phyloP scores from a whole-genome alignment of 2,888 invertebrate genomes.

The Coleophora flavipennella region DNA sequence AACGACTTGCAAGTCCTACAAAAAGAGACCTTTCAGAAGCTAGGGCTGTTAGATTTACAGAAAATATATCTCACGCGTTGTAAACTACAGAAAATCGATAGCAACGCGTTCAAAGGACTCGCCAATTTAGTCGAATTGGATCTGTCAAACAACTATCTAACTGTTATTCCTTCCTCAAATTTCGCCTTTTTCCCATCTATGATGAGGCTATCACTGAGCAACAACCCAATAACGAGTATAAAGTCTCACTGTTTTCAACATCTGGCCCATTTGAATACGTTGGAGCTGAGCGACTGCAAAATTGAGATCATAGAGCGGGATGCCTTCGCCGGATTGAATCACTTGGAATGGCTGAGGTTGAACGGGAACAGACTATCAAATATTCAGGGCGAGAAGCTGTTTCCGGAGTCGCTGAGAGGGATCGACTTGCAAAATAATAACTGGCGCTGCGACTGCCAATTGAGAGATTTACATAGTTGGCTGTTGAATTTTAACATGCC shows the following conservation, averaged over 20 bases:
- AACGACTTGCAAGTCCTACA: constrained; percentile 86
- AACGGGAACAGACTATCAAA: constrained; percentile 85
- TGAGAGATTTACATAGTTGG: constrained; percentile 85
- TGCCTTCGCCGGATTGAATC: constrained; percentile 85
- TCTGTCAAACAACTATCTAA: constrained; percentile 85
- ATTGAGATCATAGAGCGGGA: constrained; percentile 83
- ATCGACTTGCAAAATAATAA: constrained; percentile 88
- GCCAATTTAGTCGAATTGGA: constrained; percentile 92
- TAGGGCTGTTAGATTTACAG: constrained; percentile 88
- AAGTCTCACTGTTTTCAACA: constrained; percentile 81
- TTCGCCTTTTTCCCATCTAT: constrained; percentile 84
- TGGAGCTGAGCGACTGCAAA: constrained; percentile 87
- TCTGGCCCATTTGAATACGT: constrained; percentile 81
- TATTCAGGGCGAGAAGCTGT: constrained; percentile 78
- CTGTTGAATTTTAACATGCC: constrained; percentile 83
- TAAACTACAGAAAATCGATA: constrained; percentile 83
- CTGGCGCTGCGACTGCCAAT: constrained; percentile 90
- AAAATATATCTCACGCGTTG: constrained; percentile 87
- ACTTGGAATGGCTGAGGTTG: constrained; percentile 87
- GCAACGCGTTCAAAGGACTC: constrained; percentile 85
- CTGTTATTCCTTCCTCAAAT: constrained; percentile 83
- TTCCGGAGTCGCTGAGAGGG: constrained; percentile 84
- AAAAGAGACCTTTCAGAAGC: constrained; percentile 83
- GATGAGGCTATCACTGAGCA: constrained; percentile 86
- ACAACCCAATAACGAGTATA: constrained; percentile 85